Conservation (phyloP, 2,797 vertebrate genomes). For the Pangasius djambal region DNA sequence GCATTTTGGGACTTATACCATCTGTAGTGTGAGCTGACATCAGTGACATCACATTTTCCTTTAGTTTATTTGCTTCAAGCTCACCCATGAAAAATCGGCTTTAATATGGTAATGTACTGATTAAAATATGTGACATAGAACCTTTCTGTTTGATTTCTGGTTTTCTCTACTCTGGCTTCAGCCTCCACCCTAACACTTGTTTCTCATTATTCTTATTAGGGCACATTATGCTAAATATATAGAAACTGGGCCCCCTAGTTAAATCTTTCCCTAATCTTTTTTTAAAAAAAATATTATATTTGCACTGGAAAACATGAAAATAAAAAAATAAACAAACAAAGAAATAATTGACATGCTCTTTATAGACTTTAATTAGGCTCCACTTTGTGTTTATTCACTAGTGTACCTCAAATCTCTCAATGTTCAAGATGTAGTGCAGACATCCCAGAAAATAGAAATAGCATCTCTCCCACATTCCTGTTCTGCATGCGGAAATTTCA, state of each 20-base stretch:
- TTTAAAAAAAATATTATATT: neutral
- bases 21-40: neutral
- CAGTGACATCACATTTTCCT: neutral
- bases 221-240: neutral
- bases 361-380: neutral
- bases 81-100: constrained; percentile 11
- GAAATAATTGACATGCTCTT: neutral
- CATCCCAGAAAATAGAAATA: neutral
- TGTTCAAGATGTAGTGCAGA: neutral
- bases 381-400: neutral
- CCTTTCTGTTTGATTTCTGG: neutral
- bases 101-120: neutral
- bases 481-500: neutral
- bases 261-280: neutral
- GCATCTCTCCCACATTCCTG: neutral
- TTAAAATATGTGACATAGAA: neutral
- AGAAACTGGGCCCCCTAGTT: neutral
- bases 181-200: neutral
- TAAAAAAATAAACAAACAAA: neutral
- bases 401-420: neutral
- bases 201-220: neutral
- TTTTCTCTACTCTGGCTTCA: neutral
- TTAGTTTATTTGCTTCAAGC: constrained; percentile 23
- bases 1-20: neutral
- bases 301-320: neutral